These are phyloP conservation scores for Pelecanus crispus DNA, from an alignment of 2,113 vertebrate species.

Conservation along the genomic window DNA sequence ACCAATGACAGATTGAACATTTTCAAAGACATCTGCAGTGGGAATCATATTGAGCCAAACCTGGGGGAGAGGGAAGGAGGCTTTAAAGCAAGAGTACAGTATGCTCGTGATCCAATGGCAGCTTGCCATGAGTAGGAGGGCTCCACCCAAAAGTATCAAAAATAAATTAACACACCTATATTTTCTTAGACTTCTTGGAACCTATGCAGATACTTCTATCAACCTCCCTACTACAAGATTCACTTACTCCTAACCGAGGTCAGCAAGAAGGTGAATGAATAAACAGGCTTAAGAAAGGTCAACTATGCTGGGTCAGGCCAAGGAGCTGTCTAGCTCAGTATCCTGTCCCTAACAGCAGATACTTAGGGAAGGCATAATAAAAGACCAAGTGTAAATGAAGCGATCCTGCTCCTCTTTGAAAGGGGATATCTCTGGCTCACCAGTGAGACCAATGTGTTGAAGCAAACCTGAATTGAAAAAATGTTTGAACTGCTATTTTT, in stretches of 20 bases:
- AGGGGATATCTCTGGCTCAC: neutral
- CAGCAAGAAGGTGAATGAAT: neutral
- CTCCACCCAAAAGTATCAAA: slow-evolving; percentile 52
- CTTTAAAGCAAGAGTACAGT: neutral
- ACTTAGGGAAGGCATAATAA: neutral
- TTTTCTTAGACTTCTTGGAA: slow-evolving; percentile 60
- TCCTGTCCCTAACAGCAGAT: neutral
- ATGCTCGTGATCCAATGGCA: slow-evolving; percentile 22
- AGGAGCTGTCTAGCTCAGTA: neutral
- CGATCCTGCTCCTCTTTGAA: neutral
- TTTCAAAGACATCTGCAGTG: slow-evolving; percentile 44
- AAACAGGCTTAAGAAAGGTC: neutral
- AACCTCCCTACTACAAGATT: neutral
- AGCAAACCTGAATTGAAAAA: neutral
- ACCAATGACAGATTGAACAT: neutral
- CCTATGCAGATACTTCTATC: neutral
- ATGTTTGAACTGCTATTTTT: neutral
- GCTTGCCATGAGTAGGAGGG: slow-evolving; percentile 52
- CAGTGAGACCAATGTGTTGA: neutral
- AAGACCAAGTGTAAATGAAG: neutral
- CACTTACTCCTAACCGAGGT: neutral
- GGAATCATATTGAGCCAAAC: neutral
- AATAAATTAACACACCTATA: slow-evolving; percentile 59
- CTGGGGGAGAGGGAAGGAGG: slow-evolving; percentile 35
- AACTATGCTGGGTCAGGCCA: neutral